Percentiles rank a stretch among this genome's conserved stretches.
phyloP scores from a whole-genome alignment of 2,113 vertebrate genomes.

The Myxocyprinus asiaticus region DNA sequence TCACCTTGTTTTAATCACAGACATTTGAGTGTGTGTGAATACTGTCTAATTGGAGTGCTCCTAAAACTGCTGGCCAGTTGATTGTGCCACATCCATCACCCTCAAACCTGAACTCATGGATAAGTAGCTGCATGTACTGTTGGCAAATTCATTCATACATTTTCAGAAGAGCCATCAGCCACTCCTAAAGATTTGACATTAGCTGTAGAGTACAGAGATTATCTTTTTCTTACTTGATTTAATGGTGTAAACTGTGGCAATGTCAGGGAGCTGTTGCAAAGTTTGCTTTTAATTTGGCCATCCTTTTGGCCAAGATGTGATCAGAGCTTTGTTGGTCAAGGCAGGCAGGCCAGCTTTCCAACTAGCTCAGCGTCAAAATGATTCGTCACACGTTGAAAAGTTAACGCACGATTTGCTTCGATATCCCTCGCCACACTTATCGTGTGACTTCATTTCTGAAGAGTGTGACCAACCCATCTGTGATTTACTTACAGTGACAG shows the following conservation, averaged over 20 bases:
- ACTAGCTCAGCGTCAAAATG: constrained; percentile 27
- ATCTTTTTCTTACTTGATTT: not conserved
- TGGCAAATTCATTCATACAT: constrained; percentile 53
- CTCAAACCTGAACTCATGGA: constrained; percentile 46
- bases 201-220: not conserved
- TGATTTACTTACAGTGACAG: constrained; percentile 48
- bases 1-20: constrained; percentile 46
- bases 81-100: constrained; percentile 49
- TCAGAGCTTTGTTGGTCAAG: constrained; percentile 16
- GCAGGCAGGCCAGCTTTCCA: not conserved
- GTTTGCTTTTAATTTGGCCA: constrained; percentile 15
- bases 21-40: constrained; percentile 25
- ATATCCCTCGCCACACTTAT: constrained; percentile 31
- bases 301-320: not conserved
- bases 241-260: not conserved
- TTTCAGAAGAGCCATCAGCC: constrained; percentile 20
- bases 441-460: constrained; percentile 29
- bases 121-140: constrained; percentile 19
- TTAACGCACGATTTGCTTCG: constrained; percentile 33
- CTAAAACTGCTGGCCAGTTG: constrained; percentile 39
- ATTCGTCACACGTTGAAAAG: constrained; percentile 35
- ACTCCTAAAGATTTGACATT: constrained; percentile 35
- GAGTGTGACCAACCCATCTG: constrained; percentile 25
- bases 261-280: not conserved
- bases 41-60: constrained; percentile 49